phyloP scores from a whole-genome alignment of 2,888 invertebrate species.

The Thymelicus acteon region DNA sequence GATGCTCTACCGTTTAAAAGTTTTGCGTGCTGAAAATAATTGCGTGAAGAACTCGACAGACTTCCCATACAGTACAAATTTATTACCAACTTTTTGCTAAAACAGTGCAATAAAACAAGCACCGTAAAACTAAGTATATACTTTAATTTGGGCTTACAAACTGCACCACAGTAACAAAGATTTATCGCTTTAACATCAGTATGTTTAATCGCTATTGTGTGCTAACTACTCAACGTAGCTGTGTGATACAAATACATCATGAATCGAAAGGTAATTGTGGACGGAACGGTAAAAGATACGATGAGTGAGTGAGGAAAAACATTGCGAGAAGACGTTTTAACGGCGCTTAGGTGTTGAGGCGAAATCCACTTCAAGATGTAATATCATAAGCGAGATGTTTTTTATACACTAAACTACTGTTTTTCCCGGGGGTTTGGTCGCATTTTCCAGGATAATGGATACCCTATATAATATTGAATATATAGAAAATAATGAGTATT shows the following conservation, averaged over 20 bases:
- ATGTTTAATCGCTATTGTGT: not conserved
- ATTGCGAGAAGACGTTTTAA: not conserved
- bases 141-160: not conserved
- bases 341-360: constrained; percentile 1
- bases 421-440: too few relatives aligned
- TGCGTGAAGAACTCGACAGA: too few relatives aligned
- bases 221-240: constrained; percentile 1
- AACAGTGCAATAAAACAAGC: too few relatives aligned
- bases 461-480: too few relatives aligned
- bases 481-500: too few relatives aligned
- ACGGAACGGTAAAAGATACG: constrained; percentile 1
- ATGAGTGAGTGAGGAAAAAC: constrained; percentile 12
- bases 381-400: not conserved
- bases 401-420: too few relatives aligned
- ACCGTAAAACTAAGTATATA: too few relatives aligned
- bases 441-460: too few relatives aligned
- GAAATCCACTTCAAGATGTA: not conserved
- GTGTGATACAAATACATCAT: not conserved
- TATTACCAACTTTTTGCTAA: too few relatives aligned
- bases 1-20: too few relatives aligned
- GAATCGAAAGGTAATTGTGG: constrained; percentile 1
- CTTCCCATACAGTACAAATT: too few relatives aligned
- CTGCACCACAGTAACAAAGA: not conserved
- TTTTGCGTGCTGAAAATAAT: too few relatives aligned
- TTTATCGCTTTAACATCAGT: not conserved